A percentile compares a stretch with the other conserved stretches of the same genome.
These are phyloP conservation scores for Glomeris maerens DNA, from an alignment of 1,140 invertebrate genomes.

Conservation along the genomic window DNA sequence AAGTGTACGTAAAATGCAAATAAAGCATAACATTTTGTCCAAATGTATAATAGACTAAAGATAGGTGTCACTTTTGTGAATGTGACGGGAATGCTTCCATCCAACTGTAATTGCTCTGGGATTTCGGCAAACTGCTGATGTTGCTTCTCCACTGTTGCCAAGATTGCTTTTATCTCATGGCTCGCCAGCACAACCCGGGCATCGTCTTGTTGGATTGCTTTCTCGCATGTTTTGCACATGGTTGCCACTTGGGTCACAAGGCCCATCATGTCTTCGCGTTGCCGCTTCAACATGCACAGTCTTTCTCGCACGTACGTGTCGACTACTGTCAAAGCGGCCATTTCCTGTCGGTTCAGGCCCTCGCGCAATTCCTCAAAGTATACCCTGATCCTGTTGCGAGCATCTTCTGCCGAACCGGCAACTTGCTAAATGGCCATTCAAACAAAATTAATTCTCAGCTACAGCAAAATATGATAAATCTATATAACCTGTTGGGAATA, in stretches of 20 bases:
- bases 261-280: slow-evolving; percentile 42
- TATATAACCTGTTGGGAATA: too few species aligned
- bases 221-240: slow-evolving; percentile 43
- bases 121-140: slow-evolving; percentile 44
- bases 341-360: slow-evolving; percentile 40
- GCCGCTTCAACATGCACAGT: slow-evolving; percentile 40
- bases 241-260: slow-evolving; percentile 41
- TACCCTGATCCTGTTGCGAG: slow-evolving; percentile 35
- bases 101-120: slow-evolving; percentile 40
- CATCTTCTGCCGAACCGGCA: slow-evolving; percentile 34
- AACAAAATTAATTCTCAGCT: slow-evolving; percentile 20
- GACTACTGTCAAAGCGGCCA: slow-evolving; percentile 39
- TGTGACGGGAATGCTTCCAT: slow-evolving; percentile 45
- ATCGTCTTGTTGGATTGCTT: slow-evolving; percentile 39
- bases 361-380: slow-evolving; percentile 42
- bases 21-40: neutral
- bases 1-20: too few species aligned
- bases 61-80: slow-evolving; percentile 39
- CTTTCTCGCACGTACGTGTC: slow-evolving; percentile 43
- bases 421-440: slow-evolving; percentile 18
- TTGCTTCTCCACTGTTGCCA: slow-evolving; percentile 42
- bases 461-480: too few species aligned
- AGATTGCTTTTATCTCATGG: slow-evolving; percentile 37
- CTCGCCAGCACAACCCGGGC: slow-evolving; percentile 38
- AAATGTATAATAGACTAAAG: neutral